A percentile compares a stretch with the other conserved stretches of the same genome.
phyloP scores from a whole-genome alignment of 2,888 invertebrate genomes.

The Gastracanthus pulcherrimus region DNA sequence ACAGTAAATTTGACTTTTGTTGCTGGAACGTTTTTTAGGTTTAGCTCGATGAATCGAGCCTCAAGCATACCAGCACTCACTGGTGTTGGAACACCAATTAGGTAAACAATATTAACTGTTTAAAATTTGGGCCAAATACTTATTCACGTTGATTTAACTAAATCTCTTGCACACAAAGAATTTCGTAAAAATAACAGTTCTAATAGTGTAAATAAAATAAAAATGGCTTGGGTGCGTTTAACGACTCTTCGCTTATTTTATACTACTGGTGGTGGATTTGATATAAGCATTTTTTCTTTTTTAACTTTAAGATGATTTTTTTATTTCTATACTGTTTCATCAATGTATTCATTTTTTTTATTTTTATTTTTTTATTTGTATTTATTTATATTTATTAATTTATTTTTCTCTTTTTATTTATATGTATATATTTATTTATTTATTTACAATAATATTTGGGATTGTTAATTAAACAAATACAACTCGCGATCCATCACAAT shows the following conservation, averaged over 20 bases:
- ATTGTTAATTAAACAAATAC: too few species aligned
- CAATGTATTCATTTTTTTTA: too few species aligned
- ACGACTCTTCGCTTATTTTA: too few species aligned
- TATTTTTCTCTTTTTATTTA: too few species aligned
- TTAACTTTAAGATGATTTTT: background rate
- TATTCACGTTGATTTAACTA: background rate
- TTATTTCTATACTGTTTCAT: too few species aligned
- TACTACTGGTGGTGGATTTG: slow-evolving; percentile 5
- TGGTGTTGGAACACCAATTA: slow-evolving; percentile 84
- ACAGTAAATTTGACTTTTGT: background rate
- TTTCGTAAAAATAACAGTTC: background rate
- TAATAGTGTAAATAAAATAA: background rate
- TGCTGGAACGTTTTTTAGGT: slow-evolving; percentile 75
- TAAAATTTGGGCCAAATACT: slow-evolving; percentile 7
- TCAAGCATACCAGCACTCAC: slow-evolving; percentile 94
- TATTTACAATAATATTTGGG: too few species aligned
- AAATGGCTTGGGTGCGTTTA: slow-evolving; percentile 14
- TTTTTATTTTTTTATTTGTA: too few species aligned
- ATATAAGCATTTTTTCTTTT: background rate
- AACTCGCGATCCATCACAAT: background rate
- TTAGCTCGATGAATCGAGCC: slow-evolving; percentile 90
- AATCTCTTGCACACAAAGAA: background rate
- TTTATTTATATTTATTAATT: too few species aligned
- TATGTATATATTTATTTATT: too few species aligned
- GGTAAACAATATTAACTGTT: slow-evolving; percentile 80